phyloP scores from a whole-genome alignment of 1,140 invertebrate genomes.

The Micrasema minimum region DNA sequence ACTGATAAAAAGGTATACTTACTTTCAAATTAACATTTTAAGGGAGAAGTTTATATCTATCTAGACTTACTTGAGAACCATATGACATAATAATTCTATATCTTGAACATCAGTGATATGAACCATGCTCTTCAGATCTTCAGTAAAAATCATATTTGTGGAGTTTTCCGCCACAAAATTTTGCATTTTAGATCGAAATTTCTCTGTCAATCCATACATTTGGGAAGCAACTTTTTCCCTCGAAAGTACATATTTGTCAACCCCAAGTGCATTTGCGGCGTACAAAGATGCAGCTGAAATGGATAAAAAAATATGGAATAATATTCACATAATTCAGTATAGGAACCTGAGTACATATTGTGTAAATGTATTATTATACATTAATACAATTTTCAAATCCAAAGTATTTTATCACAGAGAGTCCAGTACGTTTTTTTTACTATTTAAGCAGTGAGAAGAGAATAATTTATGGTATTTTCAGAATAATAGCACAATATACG shows the following conservation, averaged over 20 bases:
- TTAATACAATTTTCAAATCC: too few species aligned
- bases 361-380: too few species aligned
- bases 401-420: too few species aligned
- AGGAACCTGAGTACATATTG: too few species aligned
- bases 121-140: slow-evolving; percentile 86
- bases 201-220: slow-evolving; percentile 68
- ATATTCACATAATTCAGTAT: too few species aligned
- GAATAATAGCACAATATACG: too few species aligned
- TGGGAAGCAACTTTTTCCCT: slow-evolving; percentile 33
- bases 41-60: too few species aligned
- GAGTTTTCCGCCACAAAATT: slow-evolving; percentile 67
- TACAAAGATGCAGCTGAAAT: slow-evolving; percentile 42
- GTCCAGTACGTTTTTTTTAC: too few species aligned
- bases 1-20: too few species aligned
- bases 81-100: slow-evolving; percentile 71
- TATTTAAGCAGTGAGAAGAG: too few species aligned
- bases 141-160: slow-evolving; percentile 80
- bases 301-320: slow-evolving; percentile 3
- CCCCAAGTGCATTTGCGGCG: slow-evolving; percentile 20
- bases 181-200: slow-evolving; percentile 76
- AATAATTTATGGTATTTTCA: too few species aligned
- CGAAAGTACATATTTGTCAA: slow-evolving; percentile 39
- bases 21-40: too few species aligned
- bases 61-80: slow-evolving; percentile 76
- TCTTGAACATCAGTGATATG: slow-evolving; percentile 76